Evolutionary conservation across 1,140 invertebrate species (phyloP), one percentile per base, ranked within the genome.

Genomic region (Hycleus cichorii): DNA sequence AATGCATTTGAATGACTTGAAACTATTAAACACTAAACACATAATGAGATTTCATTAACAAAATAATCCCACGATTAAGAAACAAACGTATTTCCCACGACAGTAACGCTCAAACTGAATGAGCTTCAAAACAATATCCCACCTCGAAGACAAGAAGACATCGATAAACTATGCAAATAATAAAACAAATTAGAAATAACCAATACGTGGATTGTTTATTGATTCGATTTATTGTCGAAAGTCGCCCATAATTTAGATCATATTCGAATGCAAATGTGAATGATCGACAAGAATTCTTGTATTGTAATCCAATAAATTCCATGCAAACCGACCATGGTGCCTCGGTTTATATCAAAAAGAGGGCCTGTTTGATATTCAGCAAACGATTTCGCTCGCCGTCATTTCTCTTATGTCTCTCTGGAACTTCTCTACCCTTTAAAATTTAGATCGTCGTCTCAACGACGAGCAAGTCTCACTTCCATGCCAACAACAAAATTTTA

Each of bases 361-460:
- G 57, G 50, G 56, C 59, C 65, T 64, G 61, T 65, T 69, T 72
- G 66, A 69, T 70, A 72, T 72, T 70, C 70, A 52, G 59, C 49
- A 59, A 64, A 63, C 69, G 70, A 70, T 72, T 68, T 65, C 59
- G 69, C 68, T 70, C 65, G 70, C 70, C 70, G 65, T 72, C 69
- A 70, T 70, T 70, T 63, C 67, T 65, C 18, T 18, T 18, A 18
- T 18, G 18, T 18, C 18, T 18, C 67, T 64, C 32, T 48, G 63
- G 65, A 68, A 71, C 66, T 69, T 71, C 69, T 18, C 64, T 64
- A 32, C 32, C 65, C 67, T 68, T 65, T 64, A 62, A 72, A 69
- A 72, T 72, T 72, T 60, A 63, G 67, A 63, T 61, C 64, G 64
- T 12, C 12, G 18, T 18, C 18, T 70, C 69, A 69, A 11, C 32